phyloP scores from a whole-genome alignment of 2,888 invertebrate genomes.

The Pseudoips prasinana region DNA sequence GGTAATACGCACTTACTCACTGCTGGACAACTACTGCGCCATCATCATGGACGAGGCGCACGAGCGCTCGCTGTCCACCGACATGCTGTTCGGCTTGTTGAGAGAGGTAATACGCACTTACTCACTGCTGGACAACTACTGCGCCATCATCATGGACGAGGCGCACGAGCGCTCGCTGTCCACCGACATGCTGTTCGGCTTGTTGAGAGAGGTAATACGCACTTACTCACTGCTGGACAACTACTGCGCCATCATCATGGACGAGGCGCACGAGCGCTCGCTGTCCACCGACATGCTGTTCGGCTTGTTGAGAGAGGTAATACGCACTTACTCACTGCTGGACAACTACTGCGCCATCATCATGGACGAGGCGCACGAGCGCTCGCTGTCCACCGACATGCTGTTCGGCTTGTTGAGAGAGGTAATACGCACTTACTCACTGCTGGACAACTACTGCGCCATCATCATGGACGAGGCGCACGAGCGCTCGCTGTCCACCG shows the following conservation, averaged over 20 bases:
- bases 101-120: slow-evolving; percentile 90
- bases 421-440: slow-evolving; percentile 95
- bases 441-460: too few species aligned
- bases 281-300: slow-evolving; percentile 99
- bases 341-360: too few species aligned
- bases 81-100: slow-evolving; percentile 97
- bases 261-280: slow-evolving; percentile 99
- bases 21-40: slow-evolving; percentile 98
- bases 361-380: slow-evolving; percentile 28
- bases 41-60: slow-evolving; percentile 99
- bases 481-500: slow-evolving; percentile 94
- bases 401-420: slow-evolving; percentile 98
- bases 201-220: slow-evolving; percentile 91
- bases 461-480: too few species aligned
- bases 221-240: too few species aligned
- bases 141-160: slow-evolving; percentile 99
- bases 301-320: slow-evolving; percentile 95
- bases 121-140: slow-evolving; percentile 98
- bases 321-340: too few species aligned
- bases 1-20: slow-evolving; percentile 85
- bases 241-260: slow-evolving; percentile 99
- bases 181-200: slow-evolving; percentile 98
- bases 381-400: slow-evolving; percentile 98
- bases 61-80: slow-evolving; percentile 98
- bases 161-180: slow-evolving; percentile 99